A percentile compares a stretch with the other conserved stretches of the same genome.
Evolutionary conservation across 2,797 vertebrate genomes (phyloP).

Genomic region (Philypnodon macrostomus): DNA sequence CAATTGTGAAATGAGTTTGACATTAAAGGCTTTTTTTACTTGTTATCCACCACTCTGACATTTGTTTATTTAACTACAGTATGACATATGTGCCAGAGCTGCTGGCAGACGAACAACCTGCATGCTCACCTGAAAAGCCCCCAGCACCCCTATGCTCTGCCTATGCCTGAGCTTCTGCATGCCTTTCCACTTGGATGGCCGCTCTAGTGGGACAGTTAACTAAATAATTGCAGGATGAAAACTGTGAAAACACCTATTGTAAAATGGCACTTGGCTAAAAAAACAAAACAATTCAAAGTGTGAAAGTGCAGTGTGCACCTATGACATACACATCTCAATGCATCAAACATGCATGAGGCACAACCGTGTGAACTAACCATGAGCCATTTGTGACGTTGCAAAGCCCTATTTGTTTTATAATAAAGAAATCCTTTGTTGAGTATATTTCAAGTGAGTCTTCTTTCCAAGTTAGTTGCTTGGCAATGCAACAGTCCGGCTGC

Average conservation of each 20-base stretch:
- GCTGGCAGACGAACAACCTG: slow-evolving; percentile 33
- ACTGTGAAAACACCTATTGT: slow-evolving; percentile 28
- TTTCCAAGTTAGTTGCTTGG: slow-evolving; percentile 58
- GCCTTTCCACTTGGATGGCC: slow-evolving; percentile 72
- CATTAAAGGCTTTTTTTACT: slow-evolving; percentile 16
- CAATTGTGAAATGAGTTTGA: slow-evolving; percentile 10
- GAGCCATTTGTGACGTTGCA: slow-evolving; percentile 11
- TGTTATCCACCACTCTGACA: slow-evolving; percentile 2
- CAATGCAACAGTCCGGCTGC: slow-evolving; percentile 49
- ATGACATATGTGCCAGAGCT: slow-evolving; percentile 12
- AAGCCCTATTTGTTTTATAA: neutral
- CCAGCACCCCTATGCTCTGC: slow-evolving; percentile 51
- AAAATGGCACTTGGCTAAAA: neutral
- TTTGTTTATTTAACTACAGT: slow-evolving; percentile 20
- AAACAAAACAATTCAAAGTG: slow-evolving; percentile 6
- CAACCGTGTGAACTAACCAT: slow-evolving; percentile 3
- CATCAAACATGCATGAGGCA: slow-evolving; percentile 35
- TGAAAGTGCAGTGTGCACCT: slow-evolving; percentile 38
- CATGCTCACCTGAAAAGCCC: slow-evolving; percentile 59
- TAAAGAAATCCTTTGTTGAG: slow-evolving; percentile 18
- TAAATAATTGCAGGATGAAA: slow-evolving; percentile 60
- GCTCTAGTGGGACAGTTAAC: slow-evolving; percentile 66
- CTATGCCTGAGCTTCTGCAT: slow-evolving; percentile 49
- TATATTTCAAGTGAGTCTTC: slow-evolving; percentile 15
- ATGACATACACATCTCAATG: slow-evolving; percentile 27